Evolutionary conservation across 2,113 vertebrate species (phyloP).

Genomic region (Buteo buteo): DNA sequence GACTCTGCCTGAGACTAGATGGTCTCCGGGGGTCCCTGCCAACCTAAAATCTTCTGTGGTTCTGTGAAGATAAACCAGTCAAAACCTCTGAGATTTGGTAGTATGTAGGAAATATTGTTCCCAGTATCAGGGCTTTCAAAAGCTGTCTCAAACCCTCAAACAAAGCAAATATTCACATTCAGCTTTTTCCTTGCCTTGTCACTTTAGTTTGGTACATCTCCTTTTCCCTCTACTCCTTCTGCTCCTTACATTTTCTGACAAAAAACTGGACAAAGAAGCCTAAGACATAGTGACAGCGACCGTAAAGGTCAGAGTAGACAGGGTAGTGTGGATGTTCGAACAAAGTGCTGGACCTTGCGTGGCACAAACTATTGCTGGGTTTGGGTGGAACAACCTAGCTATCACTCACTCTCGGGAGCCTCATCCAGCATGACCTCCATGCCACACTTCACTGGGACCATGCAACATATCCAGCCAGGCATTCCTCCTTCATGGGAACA

Average conservation of each 20-base stretch:
- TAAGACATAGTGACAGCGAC: neutral
- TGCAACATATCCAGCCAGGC: neutral
- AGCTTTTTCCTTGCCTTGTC: neutral
- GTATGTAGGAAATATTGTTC: neutral
- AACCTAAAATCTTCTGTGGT: neutral
- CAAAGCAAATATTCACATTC: neutral
- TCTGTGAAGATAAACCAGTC: neutral
- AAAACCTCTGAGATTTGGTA: neutral
- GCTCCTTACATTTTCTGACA: neutral
- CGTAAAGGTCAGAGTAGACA: neutral
- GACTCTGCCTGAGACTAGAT: neutral
- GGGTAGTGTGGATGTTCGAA: neutral
- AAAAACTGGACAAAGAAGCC: neutral
- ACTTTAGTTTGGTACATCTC: neutral
- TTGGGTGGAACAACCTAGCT: neutral
- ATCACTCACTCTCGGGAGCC: neutral
- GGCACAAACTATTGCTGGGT: neutral
- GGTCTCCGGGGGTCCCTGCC: neutral
- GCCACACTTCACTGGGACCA: neutral
- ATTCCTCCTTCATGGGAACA: neutral
- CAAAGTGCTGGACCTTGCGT: neutral
- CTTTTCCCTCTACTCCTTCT: neutral
- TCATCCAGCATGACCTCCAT: neutral
- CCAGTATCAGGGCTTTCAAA: neutral
- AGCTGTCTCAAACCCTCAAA: neutral